A percentile compares a stretch with the other conserved stretches of the same genome.
These are phyloP conservation scores for Thera britannica DNA, from an alignment of 2,888 invertebrate species.

Conservation along the genomic window DNA sequence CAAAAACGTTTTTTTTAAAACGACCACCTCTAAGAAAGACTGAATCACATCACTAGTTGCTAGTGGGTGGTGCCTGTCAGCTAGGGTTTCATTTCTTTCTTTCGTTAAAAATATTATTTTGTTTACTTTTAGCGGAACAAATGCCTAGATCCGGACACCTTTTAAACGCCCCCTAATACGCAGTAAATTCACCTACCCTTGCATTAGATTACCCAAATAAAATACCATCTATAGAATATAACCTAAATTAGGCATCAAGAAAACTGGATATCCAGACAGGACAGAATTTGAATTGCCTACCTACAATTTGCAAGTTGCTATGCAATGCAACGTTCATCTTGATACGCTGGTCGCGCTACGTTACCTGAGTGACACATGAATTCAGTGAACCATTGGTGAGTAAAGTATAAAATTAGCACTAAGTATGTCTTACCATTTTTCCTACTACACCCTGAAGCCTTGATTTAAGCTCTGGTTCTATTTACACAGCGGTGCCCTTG, in stretches of 20 bases:
- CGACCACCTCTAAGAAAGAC: too few species aligned
- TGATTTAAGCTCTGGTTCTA: constrained; percentile 6
- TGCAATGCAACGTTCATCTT: constrained; percentile 27
- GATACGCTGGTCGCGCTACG: constrained; percentile 30
- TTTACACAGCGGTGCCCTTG: constrained; percentile 3
- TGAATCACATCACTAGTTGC: constrained; percentile 26
- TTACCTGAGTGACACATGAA: constrained; percentile 27
- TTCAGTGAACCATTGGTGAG: constrained; percentile 36
- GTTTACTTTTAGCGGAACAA: constrained; percentile 1
- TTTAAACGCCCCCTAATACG: not conserved
- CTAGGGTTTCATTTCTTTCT: constrained; percentile 15
- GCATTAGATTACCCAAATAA: constrained; percentile 22
- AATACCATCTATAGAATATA: constrained; percentile 66
- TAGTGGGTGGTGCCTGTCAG: constrained; percentile 51
- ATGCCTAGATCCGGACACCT: not conserved
- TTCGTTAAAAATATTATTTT: constrained; percentile 30
- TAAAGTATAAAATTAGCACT: constrained; percentile 27
- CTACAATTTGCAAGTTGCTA: constrained; percentile 24
- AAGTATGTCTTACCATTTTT: constrained; percentile 13
- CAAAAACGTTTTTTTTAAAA: too few species aligned
- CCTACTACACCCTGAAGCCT: constrained; percentile 2
- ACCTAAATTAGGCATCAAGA: constrained; percentile 68
- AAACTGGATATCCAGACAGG: constrained; percentile 59
- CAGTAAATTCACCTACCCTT: not conserved
- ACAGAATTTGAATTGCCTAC: constrained; percentile 54